A percentile compares a stretch with the other conserved stretches of the same genome.
Evolutionary conservation across 2,888 invertebrate species (phyloP).

Genomic region (Erebia palarica): DNA sequence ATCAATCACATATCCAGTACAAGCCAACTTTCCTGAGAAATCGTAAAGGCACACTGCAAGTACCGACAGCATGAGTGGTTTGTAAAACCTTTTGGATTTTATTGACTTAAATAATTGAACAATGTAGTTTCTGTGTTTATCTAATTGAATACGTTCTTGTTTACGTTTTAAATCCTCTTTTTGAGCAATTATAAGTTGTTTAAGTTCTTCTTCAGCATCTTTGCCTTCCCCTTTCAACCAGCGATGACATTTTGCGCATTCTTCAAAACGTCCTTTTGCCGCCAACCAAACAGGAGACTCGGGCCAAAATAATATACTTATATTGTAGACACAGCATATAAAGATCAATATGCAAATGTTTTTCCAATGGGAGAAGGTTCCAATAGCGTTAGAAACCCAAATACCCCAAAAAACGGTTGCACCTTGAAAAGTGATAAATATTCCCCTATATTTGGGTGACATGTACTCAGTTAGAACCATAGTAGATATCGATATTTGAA

Average conservation of each 20-base stretch:
- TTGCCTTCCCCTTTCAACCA: slow-evolving; percentile 39
- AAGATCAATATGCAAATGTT: slow-evolving; percentile 38
- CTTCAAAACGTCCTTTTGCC: slow-evolving; percentile 33
- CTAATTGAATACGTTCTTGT: slow-evolving; percentile 38
- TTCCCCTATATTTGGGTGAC: slow-evolving; percentile 45
- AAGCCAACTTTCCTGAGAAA: slow-evolving; percentile 42
- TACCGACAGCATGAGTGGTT: slow-evolving; percentile 23
- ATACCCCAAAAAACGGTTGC: slow-evolving; percentile 48
- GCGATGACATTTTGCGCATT: slow-evolving; percentile 36
- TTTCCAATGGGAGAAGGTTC: slow-evolving; percentile 45
- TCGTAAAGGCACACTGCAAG: slow-evolving; percentile 31
- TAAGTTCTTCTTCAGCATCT: slow-evolving; percentile 39
- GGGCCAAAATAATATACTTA: slow-evolving; percentile 27
- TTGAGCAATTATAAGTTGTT: slow-evolving; percentile 9
- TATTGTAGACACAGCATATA: slow-evolving; percentile 14
- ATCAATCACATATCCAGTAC: slow-evolving; percentile 41
- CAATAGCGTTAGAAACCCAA: slow-evolving; percentile 50
- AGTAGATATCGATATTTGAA: slow-evolving; percentile 17
- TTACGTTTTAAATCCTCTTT: slow-evolving; percentile 39
- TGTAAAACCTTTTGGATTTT: slow-evolving; percentile 32
- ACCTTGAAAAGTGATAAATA: slow-evolving; percentile 48
- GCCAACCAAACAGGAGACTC: slow-evolving; percentile 28
- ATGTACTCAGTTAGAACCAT: slow-evolving; percentile 48
- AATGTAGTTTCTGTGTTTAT: slow-evolving; percentile 17
- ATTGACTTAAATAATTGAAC: slow-evolving; percentile 7